A percentile compares a stretch with the other conserved stretches of the same genome.
These are phyloP conservation scores for Embidobia sp. DNA, from an alignment of 2,888 invertebrate species.

Conservation along the genomic window DNA sequence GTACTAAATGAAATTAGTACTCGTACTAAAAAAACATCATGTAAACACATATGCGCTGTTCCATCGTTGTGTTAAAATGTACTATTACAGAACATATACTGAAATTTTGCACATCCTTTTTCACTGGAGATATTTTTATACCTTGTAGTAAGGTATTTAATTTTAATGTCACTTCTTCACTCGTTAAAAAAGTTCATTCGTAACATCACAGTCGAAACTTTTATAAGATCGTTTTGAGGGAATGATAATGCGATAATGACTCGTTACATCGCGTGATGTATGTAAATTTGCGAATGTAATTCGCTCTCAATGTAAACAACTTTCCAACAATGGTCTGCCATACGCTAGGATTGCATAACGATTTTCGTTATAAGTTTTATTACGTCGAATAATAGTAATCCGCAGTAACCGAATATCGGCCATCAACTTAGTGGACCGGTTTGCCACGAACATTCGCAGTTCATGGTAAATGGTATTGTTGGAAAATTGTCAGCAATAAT, in stretches of 20 bases:
- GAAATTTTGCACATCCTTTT: too few relatives aligned
- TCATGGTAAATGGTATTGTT: too few relatives aligned
- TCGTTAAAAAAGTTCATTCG: conserved; percentile 19
- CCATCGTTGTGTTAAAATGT: too few relatives aligned
- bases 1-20: too few relatives aligned
- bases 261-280: conserved; percentile 31
- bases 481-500: conserved; percentile 40
- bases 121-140: too few relatives aligned
- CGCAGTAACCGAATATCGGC: conserved; percentile 18
- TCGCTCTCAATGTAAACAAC: conserved; percentile 50
- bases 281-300: conserved; percentile 50
- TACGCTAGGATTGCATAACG: conserved; percentile 40
- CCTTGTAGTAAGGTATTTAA: too few relatives aligned
- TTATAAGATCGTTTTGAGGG: conserved; percentile 3
- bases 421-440: too few relatives aligned
- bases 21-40: too few relatives aligned
- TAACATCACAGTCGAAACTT: conserved; percentile 19
- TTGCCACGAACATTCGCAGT: too few relatives aligned
- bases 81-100: too few relatives aligned
- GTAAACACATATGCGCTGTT: too few relatives aligned
- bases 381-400: conserved; percentile 2
- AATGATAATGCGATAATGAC: conserved; percentile 27
- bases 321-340: conserved; percentile 52
- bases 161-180: conserved; percentile 7
- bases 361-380: conserved; percentile 33